Conservation (phyloP, 2,888 invertebrate species). For the Thymelicus sylvestris region DNA sequence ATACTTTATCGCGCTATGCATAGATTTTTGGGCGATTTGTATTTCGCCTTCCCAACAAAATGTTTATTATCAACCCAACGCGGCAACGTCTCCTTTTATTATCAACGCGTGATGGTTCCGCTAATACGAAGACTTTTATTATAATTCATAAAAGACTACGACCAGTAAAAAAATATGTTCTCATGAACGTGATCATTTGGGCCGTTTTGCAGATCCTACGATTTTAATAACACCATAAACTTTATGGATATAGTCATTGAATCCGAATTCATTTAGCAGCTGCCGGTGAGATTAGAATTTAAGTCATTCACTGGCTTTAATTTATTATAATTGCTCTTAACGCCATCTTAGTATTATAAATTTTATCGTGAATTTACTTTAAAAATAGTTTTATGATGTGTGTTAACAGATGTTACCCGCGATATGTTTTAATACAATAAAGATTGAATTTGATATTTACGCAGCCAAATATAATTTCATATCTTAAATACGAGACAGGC, state of each 20-base stretch:
- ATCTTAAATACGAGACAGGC: background rate
- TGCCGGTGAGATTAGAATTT: constrained; percentile 29
- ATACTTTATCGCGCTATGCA: constrained; percentile 75
- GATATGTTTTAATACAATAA: background rate
- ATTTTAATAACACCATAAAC: constrained; percentile 37
- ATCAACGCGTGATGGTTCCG: constrained; percentile 68
- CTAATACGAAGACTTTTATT: constrained; percentile 70
- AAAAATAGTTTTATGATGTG: background rate
- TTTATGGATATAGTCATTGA: constrained; percentile 35
- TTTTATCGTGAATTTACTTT: constrained; percentile 24
- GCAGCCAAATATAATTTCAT: too few species aligned
- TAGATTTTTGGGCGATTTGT: constrained; percentile 74
- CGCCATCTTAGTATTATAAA: constrained; percentile 24
- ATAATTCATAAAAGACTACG: constrained; percentile 69
- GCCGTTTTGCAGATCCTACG: constrained; percentile 34
- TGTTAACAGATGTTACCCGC: background rate
- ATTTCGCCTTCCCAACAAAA: constrained; percentile 74
- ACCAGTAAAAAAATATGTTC: constrained; percentile 44
- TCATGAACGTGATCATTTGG: constrained; percentile 47
- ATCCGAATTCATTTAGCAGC: constrained; percentile 34
- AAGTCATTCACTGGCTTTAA: constrained; percentile 24
- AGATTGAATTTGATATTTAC: background rate
- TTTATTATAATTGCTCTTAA: constrained; percentile 28
- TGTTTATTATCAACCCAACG: constrained; percentile 54
- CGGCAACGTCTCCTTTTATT: constrained; percentile 73